These are phyloP conservation scores for Allenopithecus nigroviridis DNA, from an alignment of 2,797 vertebrate species.

Conservation along the genomic window DNA sequence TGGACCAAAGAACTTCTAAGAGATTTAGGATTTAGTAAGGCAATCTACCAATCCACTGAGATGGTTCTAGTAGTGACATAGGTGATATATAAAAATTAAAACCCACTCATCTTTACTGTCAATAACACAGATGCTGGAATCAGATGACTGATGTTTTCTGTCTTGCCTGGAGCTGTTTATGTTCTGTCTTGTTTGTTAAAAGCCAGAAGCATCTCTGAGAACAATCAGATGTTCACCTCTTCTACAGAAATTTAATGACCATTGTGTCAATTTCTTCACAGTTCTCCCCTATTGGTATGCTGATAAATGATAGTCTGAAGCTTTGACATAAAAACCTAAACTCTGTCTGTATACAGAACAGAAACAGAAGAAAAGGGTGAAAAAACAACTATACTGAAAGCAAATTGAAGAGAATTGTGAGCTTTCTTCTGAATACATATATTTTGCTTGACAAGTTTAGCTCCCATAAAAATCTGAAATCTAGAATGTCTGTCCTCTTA, in stretches of 20 bases:
- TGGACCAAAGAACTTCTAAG: background rate
- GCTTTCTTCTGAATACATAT: constrained; percentile 54
- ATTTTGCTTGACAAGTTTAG: constrained; percentile 54
- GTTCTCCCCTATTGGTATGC: background rate
- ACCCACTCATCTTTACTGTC: background rate
- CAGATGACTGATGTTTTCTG: constrained; percentile 48
- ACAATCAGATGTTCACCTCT: background rate
- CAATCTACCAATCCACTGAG: background rate
- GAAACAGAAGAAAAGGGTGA: background rate
- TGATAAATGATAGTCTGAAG: background rate
- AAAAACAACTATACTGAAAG: background rate
- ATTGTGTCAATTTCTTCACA: background rate
- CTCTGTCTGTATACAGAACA: background rate
- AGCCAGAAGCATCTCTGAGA: constrained; percentile 50
- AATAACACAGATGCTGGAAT: constrained; percentile 48
- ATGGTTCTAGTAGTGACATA: background rate
- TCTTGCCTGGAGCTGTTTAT: constrained; percentile 63
- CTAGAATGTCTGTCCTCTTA: background rate
- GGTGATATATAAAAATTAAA: constrained; percentile 46
- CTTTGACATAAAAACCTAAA: background rate
- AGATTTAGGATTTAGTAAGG: background rate
- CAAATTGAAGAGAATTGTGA: constrained; percentile 16
- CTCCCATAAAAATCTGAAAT: constrained; percentile 13
- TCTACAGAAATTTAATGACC: constrained; percentile 21
- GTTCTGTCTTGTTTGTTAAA: constrained; percentile 55